A percentile compares a stretch with the other conserved stretches of the same genome.
Evolutionary conservation across 2,888 invertebrate species (phyloP).

Genomic region (Ormyrus rosae): DNA sequence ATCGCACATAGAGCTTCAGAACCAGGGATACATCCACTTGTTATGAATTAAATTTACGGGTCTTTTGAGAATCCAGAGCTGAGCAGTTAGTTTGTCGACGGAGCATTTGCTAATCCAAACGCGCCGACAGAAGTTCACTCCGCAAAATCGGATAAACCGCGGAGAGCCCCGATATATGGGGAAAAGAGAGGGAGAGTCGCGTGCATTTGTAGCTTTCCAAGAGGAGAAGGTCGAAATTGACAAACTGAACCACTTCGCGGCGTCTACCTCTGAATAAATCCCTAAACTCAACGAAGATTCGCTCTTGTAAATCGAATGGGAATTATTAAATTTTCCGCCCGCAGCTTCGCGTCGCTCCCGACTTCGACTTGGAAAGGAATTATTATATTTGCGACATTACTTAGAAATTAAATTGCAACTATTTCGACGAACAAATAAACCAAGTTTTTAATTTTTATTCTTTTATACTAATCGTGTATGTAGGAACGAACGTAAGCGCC

Average conservation of each 20-base stretch:
- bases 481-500: too few relatives aligned
- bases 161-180: not conserved
- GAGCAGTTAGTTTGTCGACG: conserved; percentile 35
- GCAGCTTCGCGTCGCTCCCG: not conserved
- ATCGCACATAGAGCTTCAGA: too few relatives aligned
- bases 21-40: not conserved
- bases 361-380: too few relatives aligned
- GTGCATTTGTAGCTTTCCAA: not conserved
- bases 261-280: not conserved
- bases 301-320: conserved; percentile 1
- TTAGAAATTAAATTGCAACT: too few relatives aligned
- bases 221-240: conserved; percentile 1
- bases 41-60: conserved; percentile 12
- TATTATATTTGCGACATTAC: too few relatives aligned
- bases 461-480: too few relatives aligned
- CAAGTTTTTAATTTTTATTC: too few relatives aligned
- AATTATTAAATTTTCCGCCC: not conserved
- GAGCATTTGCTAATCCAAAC: conserved; percentile 34
- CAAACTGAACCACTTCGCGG: conserved; percentile 22
- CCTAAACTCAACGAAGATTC: conserved; percentile 2
- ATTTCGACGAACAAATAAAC: too few relatives aligned
- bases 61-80: conserved; percentile 26
- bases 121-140: conserved; percentile 8
- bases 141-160: conserved; percentile 36
- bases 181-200: not conserved